These are phyloP conservation scores for Pinna nobilis DNA, from an alignment of 1,140 invertebrate genomes.

Conservation along the genomic window DNA sequence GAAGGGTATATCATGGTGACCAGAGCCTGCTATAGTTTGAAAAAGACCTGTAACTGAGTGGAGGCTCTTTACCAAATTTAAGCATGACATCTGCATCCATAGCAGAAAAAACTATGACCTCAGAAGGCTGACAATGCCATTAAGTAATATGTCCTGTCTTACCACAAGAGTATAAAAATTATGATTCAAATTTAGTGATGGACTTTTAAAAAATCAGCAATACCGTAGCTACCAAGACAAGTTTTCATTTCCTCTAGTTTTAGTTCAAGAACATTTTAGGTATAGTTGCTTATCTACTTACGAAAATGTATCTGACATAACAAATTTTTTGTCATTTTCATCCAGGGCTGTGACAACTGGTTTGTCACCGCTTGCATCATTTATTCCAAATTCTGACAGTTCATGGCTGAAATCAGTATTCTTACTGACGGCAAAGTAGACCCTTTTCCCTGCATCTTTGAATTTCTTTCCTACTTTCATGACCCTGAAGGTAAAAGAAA, in stretches of 20 bases:
- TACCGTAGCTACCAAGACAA: too few species aligned
- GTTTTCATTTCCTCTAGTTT: neutral
- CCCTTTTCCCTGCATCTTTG: conserved; percentile 78
- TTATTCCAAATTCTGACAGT: conserved; percentile 94
- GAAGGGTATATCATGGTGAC: too few species aligned
- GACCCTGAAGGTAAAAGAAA: conserved; percentile 57
- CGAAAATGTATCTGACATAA: conserved; percentile 93
- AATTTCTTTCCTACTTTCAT: conserved; percentile 86
- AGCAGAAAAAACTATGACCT: too few species aligned
- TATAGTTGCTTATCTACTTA: conserved; percentile 71
- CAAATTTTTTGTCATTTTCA: conserved; percentile 90
- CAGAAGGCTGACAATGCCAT: too few species aligned
- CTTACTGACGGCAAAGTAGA: conserved; percentile 92
- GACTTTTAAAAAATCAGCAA: neutral
- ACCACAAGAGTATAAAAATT: too few species aligned
- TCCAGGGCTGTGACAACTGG: conserved; percentile 90
- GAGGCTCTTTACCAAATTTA: too few species aligned
- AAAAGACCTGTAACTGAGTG: too few species aligned
- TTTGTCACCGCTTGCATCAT: conserved; percentile 88
- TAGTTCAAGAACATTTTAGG: neutral
- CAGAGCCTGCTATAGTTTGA: too few species aligned
- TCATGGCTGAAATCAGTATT: conserved; percentile 80
- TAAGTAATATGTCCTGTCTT: too few species aligned
- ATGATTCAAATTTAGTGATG: too few species aligned
- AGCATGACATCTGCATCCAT: too few species aligned